These are phyloP conservation scores for Crotalus horridus DNA, from an alignment of 2,113 vertebrate genomes.

Conservation along the genomic window DNA sequence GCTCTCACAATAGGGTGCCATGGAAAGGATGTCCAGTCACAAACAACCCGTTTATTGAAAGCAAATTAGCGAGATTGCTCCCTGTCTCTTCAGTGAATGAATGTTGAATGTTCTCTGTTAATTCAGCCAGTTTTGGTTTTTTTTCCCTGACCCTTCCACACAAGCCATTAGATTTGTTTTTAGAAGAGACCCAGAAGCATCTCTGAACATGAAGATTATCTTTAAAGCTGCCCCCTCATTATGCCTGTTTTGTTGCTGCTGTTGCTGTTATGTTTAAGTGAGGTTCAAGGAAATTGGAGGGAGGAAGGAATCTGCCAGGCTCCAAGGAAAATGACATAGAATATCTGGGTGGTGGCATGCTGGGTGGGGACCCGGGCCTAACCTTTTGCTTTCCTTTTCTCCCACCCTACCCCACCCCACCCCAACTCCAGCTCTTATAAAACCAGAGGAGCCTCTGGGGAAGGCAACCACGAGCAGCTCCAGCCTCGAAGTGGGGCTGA, in stretches of 20 bases:
- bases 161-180: not conserved
- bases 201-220: not conserved
- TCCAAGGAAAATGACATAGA: not conserved
- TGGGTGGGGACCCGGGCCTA: not conserved
- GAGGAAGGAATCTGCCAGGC: not conserved
- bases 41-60: not conserved
- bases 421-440: not conserved
- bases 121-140: not conserved
- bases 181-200: not conserved
- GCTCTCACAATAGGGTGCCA: not conserved
- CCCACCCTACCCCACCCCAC: not conserved
- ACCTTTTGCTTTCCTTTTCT: not conserved
- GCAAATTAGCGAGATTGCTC: no score
- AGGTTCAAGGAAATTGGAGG: not conserved
- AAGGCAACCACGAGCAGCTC: not conserved
- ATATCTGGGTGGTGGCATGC: not conserved
- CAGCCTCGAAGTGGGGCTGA: not conserved
- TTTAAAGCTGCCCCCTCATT: not conserved
- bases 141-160: not conserved
- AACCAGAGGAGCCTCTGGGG: not conserved
- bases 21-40: not conserved
- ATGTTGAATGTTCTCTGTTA: not conserved
- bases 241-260: not conserved
- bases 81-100: no score
- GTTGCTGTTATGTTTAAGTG: not conserved